Percentiles rank a stretch among this genome's conserved stretches.
Evolutionary conservation across 2,113 vertebrate genomes (phyloP).

Genomic region (Anhinga anhinga): DNA sequence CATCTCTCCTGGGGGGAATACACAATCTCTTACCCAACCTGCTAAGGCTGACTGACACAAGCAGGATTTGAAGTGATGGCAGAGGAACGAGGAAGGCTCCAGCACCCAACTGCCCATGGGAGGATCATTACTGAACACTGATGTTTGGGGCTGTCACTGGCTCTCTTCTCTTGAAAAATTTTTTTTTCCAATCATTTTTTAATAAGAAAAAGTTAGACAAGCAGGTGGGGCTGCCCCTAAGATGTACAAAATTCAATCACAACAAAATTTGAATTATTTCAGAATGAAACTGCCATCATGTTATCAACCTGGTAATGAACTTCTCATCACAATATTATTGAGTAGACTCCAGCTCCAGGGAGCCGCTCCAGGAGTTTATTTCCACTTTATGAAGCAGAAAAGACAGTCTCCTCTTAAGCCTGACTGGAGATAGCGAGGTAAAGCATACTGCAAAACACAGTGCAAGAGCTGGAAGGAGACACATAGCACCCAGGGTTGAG

Average conservation of each 20-base stretch:
- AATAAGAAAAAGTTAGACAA: neutral
- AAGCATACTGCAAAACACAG: neutral
- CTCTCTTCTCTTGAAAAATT: neutral
- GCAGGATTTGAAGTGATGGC: neutral
- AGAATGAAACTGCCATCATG: neutral
- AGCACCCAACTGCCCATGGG: neutral
- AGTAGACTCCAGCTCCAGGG: neutral
- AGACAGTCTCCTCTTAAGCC: neutral
- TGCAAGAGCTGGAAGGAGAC: neutral
- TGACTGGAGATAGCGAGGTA: fast-evolving
- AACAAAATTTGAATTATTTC: neutral
- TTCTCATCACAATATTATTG: neutral
- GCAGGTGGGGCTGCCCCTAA: neutral
- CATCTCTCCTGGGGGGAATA: neutral
- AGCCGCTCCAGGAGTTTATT: neutral
- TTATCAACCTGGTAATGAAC: neutral
- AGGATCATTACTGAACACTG: fast-evolving
- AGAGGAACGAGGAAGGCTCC: neutral
- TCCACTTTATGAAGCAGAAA: neutral
- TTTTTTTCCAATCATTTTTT: neutral
- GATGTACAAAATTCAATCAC: neutral
- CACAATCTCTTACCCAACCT: neutral
- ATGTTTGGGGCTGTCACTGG: neutral
- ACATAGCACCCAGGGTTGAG: neutral
- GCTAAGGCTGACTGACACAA: neutral